Evolutionary conservation across 1,140 invertebrate genomes (phyloP).

Genomic region (Cheumatopsyche charites): DNA sequence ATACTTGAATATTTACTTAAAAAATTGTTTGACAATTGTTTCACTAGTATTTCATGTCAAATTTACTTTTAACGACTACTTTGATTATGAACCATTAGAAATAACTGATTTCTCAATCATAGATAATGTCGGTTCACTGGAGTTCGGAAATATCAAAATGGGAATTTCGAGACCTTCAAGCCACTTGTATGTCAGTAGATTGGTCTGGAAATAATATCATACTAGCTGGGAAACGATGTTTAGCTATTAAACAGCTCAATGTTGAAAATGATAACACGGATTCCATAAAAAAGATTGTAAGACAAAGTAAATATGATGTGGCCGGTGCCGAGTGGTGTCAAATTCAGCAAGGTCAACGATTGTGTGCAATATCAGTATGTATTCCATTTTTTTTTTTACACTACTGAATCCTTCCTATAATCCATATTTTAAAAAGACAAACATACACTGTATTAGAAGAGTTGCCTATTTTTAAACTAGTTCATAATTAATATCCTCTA

Average conservation of each 20-base stretch:
- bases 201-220: constrained; percentile 82
- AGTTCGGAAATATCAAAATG: constrained; percentile 61
- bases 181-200: constrained; percentile 90
- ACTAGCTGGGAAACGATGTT: constrained; percentile 80
- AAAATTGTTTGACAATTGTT: neutral
- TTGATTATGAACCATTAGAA: too few species aligned
- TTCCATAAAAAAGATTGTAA: constrained; percentile 76
- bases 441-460: neutral
- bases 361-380: constrained; percentile 89
- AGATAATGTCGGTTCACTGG: constrained; percentile 56
- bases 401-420: constrained; percentile 16
- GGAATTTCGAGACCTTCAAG: constrained; percentile 71
- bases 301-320: constrained; percentile 94
- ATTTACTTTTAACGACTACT: too few species aligned
- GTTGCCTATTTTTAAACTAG: neutral
- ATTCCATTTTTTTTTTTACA: constrained; percentile 41
- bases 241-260: constrained; percentile 79
- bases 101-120: too few species aligned
- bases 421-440: too few species aligned
- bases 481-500: constrained; percentile 32
- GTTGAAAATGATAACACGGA: constrained; percentile 74
- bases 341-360: constrained; percentile 73
- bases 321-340: constrained; percentile 92
- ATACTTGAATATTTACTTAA: neutral
- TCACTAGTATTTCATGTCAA: neutral